These are phyloP conservation scores for Lepidocyrtinus sp. DNA, from an alignment of 2,888 invertebrate genomes.

Conservation along the genomic window DNA sequence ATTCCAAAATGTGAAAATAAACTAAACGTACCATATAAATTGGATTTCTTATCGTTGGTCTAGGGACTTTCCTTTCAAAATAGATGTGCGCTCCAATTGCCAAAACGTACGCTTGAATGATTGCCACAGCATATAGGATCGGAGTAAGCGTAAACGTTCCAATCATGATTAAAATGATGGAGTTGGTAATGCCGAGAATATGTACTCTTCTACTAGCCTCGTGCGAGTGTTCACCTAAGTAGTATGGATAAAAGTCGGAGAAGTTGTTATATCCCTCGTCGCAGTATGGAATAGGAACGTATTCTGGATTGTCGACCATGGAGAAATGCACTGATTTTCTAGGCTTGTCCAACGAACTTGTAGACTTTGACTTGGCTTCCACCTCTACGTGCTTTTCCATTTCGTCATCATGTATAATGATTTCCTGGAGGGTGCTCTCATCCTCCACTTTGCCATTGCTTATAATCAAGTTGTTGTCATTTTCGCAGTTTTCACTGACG, in stretches of 20 bases:
- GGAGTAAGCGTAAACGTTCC: conserved; percentile 51
- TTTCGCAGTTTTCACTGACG: background rate
- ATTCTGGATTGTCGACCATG: conserved; percentile 52
- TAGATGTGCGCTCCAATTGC: conserved; percentile 63
- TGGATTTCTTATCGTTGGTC: conserved; percentile 61
- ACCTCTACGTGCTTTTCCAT: conserved; percentile 21
- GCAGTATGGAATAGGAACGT: conserved; percentile 50
- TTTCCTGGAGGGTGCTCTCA: conserved; percentile 45
- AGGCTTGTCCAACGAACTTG: conserved; percentile 4
- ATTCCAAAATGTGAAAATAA: too few relatives aligned
- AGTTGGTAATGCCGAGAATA: conserved; percentile 59
- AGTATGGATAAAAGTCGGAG: conserved; percentile 65
- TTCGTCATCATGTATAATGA: conserved; percentile 40
- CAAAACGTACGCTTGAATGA: conserved; percentile 60
- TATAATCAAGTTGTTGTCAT: background rate
- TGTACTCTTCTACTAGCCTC: conserved; percentile 58
- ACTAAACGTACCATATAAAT: conserved; percentile 63
- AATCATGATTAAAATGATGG: conserved; percentile 41
- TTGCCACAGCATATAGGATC: conserved; percentile 42
- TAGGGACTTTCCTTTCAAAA: conserved; percentile 63
- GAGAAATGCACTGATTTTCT: conserved; percentile 50
- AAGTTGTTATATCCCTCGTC: conserved; percentile 57
- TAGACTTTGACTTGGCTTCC: conserved; percentile 21
- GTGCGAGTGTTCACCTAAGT: conserved; percentile 64
- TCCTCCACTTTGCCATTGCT: conserved; percentile 26